These are phyloP conservation scores for Megalurothrips usitatus DNA, from an alignment of 2,888 invertebrate genomes.

Conservation along the genomic window DNA sequence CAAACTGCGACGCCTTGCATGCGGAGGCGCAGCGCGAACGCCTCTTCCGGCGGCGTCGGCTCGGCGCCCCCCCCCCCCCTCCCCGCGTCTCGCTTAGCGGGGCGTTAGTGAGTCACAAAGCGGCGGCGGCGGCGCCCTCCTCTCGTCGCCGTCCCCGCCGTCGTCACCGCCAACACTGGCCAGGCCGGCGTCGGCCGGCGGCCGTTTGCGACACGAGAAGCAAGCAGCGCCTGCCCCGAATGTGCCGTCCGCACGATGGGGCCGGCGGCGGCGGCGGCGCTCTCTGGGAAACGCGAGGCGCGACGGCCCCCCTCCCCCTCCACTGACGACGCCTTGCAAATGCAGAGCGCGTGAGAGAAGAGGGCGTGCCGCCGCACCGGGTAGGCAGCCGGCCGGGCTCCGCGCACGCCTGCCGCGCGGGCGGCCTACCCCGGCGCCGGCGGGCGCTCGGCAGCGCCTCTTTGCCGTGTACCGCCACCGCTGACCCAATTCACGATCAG, in stretches of 20 bases:
- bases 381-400: too few species aligned
- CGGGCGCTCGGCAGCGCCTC: background rate
- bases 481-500: slow-evolving; percentile 10
- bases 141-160: background rate
- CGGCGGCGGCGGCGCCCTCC: background rate
- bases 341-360: too few species aligned
- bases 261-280: background rate
- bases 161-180: too few species aligned
- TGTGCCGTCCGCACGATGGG: background rate
- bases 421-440: too few species aligned
- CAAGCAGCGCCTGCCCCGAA: background rate
- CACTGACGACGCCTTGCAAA: background rate
- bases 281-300: background rate
- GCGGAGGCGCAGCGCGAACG: too few species aligned
- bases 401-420: too few species aligned
- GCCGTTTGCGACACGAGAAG: background rate
- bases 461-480: background rate
- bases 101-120: background rate
- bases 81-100: background rate
- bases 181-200: too few species aligned
- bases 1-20: too few species aligned
- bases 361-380: too few species aligned
- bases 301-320: background rate
- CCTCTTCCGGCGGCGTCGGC: background rate
- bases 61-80: background rate